Conservation (phyloP, 2,797 vertebrate genomes). For the Champsocephalus esox region DNA sequence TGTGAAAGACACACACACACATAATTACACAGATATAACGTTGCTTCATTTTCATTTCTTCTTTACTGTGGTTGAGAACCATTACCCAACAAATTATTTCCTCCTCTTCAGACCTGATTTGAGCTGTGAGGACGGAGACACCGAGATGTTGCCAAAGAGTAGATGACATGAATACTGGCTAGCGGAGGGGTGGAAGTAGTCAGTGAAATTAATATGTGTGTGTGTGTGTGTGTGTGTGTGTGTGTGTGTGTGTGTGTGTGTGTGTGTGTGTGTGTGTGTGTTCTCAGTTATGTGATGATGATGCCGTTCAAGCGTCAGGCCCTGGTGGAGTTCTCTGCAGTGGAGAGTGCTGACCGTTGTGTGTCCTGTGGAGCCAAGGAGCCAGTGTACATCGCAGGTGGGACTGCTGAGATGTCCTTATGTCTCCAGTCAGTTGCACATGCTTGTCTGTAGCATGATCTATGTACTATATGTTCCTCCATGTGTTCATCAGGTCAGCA, state of each 20-base stretch:
- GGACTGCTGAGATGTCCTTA: neutral
- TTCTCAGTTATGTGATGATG: constrained; percentile 97
- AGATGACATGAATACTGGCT: neutral
- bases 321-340: constrained; percentile 94
- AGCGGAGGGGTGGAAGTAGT: neutral
- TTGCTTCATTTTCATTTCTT: neutral
- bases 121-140: neutral
- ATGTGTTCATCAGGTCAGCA: constrained; percentile 86
- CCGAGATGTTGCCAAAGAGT: neutral
- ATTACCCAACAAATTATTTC: neutral
- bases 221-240: too few species aligned
- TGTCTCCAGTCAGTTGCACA: neutral
- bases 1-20: neutral
- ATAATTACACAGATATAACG: neutral
- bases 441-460: neutral
- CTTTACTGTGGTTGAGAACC: too few species aligned
- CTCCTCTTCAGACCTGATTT: neutral
- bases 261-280: neutral
- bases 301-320: constrained; percentile 99
- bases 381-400: constrained; percentile 91
- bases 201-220: neutral
- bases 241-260: too few species aligned
- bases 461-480: constrained; percentile 19
- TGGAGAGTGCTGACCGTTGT: constrained; percentile 93
- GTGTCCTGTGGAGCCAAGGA: constrained; percentile 92